Conservation (phyloP, 2,888 invertebrate species). For the Agrochola lota region DNA sequence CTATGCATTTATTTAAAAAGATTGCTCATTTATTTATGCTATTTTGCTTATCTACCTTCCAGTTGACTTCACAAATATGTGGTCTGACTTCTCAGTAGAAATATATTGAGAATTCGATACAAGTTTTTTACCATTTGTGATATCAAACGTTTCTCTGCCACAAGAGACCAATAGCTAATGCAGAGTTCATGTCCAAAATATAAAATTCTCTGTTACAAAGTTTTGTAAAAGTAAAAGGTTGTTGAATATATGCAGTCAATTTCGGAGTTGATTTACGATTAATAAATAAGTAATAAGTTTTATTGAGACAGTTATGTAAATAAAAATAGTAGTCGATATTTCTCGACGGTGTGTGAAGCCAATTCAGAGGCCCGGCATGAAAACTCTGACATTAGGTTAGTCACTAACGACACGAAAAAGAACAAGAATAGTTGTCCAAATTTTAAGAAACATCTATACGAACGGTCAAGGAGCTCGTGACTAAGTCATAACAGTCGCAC, state of each 20-base stretch:
- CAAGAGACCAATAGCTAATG: constrained; percentile 65
- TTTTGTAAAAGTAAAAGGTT: constrained; percentile 48
- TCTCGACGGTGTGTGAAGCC: no score
- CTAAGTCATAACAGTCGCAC: no score
- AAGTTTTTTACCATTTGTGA: constrained; percentile 62
- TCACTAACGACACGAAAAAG: no score
- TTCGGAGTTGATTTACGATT: background rate
- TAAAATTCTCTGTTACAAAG: constrained; percentile 50
- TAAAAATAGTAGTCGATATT: no score
- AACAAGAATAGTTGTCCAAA: no score
- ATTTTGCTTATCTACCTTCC: constrained; percentile 64
- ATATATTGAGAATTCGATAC: constrained; percentile 64
- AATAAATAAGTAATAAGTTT: background rate
- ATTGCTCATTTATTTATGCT: constrained; percentile 59
- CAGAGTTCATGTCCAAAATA: constrained; percentile 60
- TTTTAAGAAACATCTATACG: no score
- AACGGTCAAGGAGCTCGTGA: no score
- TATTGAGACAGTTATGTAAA: no score
- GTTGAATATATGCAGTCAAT: background rate
- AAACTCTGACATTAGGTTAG: no score
- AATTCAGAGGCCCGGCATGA: no score
- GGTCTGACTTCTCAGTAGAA: constrained; percentile 53
- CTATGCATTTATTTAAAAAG: constrained; percentile 57
- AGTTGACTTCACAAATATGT: constrained; percentile 63
- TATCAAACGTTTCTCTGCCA: constrained; percentile 62